A percentile compares a stretch with the other conserved stretches of the same genome.
Conservation (phyloP, 53 echinoderm and acorn worm genomes). For the Glandiceps talaboti region DNA sequence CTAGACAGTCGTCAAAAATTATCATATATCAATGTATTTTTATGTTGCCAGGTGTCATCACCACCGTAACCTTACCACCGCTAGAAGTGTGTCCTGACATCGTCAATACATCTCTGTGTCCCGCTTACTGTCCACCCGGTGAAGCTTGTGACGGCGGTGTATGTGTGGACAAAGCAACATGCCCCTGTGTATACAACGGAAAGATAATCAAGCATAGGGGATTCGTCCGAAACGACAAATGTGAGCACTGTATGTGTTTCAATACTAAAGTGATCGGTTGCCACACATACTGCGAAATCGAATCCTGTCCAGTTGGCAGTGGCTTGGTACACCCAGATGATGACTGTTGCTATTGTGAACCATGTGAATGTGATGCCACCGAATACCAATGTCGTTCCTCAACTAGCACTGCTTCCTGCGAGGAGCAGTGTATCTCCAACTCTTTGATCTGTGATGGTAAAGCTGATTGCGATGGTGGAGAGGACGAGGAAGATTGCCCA, state of each 20-base stretch:
- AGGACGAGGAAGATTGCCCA: background rate
- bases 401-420: background rate
- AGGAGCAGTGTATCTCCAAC: background rate
- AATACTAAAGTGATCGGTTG: background rate
- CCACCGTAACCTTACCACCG: too few relatives aligned
- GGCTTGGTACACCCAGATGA: background rate
- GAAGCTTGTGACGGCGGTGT: background rate
- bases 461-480: background rate
- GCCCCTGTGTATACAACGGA: background rate
- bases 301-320: background rate
- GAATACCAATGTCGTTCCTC: background rate
- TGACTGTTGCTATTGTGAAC: background rate
- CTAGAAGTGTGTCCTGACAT: background rate
- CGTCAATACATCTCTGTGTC: background rate
- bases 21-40: too few relatives aligned
- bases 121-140: background rate
- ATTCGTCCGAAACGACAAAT: background rate
- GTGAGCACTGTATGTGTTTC: background rate
- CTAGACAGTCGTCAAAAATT: too few relatives aligned
- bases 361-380: background rate
- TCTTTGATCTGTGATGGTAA: background rate
- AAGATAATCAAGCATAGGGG: background rate
- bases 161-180: background rate
- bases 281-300: background rate
- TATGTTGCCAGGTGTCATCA: too few relatives aligned